A percentile compares a stretch with the other conserved stretches of the same genome.
Evolutionary conservation across 2,888 invertebrate species (phyloP).

Genomic region (Morpho deidamia): DNA sequence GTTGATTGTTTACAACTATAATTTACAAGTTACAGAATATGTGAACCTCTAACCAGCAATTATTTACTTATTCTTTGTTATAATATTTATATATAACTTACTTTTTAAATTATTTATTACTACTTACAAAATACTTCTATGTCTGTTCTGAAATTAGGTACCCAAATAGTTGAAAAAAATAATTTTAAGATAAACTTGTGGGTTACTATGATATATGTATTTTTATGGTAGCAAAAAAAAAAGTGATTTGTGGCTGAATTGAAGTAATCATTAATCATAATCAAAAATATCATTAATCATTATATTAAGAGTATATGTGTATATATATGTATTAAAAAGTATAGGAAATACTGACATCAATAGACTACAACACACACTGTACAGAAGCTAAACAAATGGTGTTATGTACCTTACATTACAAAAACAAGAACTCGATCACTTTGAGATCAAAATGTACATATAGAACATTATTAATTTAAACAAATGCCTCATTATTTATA

Average conservation of each 20-base stretch:
- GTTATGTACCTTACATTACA: conserved; percentile 75
- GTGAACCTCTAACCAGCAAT: conserved; percentile 75
- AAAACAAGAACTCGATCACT: conserved; percentile 70
- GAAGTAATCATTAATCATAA: not conserved
- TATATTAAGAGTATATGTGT: conserved; percentile 8
- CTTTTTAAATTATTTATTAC: conserved; percentile 21
- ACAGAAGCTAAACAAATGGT: conserved; percentile 74
- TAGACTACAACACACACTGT: conserved; percentile 60
- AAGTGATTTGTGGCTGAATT: not conserved
- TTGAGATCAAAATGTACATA: conserved; percentile 78
- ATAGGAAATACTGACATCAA: conserved; percentile 47
- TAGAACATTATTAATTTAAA: conserved; percentile 37
- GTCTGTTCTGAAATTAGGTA: conserved; percentile 25
- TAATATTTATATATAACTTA: conserved; percentile 20
- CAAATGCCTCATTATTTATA: conserved; percentile 41
- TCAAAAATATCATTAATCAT: not conserved
- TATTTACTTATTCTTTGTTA: conserved; percentile 34
- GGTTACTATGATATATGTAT: conserved; percentile 14
- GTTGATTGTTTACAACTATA: conserved; percentile 1
- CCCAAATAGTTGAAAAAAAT: conserved; percentile 12
- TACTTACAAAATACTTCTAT: conserved; percentile 32
- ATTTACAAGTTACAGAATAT: conserved; percentile 66
- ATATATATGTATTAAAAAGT: conserved; percentile 13
- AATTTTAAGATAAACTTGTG: conserved; percentile 51
- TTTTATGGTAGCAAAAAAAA: not conserved